These are phyloP conservation scores for Mantis religiosa DNA, from an alignment of 2,888 invertebrate genomes.

Conservation along the genomic window DNA sequence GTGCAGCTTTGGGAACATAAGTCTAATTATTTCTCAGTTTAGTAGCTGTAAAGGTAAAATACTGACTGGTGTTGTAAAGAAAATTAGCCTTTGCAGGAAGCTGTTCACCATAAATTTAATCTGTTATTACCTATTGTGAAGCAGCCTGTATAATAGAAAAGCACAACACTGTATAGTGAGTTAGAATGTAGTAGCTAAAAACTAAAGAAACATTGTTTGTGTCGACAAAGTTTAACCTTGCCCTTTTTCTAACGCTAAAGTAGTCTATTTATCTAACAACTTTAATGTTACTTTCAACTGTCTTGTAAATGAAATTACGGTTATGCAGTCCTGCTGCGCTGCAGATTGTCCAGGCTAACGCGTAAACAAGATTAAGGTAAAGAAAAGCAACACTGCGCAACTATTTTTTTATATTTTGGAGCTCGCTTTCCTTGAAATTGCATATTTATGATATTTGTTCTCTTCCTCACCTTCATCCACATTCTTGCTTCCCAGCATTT, in stretches of 20 bases:
- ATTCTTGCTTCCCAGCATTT: not conserved
- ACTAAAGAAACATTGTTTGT: not conserved
- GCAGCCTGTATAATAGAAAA: not conserved
- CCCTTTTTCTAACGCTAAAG: not conserved
- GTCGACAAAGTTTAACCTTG: not conserved
- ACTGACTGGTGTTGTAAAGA: too few relatives aligned
- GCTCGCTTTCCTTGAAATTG: not conserved
- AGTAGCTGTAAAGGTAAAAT: too few relatives aligned
- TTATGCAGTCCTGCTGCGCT: not conserved
- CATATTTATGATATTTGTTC: not conserved
- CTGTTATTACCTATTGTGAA: not conserved
- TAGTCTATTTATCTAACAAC: not conserved
- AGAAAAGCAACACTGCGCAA: not conserved
- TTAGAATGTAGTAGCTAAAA: not conserved
- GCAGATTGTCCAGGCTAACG: not conserved
- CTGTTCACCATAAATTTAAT: too few relatives aligned
- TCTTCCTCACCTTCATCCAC: not conserved
- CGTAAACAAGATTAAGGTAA: not conserved
- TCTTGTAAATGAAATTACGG: not conserved
- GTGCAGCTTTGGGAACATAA: too few relatives aligned
- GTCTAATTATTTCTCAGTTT: too few relatives aligned
- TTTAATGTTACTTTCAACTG: not conserved
- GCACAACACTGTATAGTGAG: not conserved
- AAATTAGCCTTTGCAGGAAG: too few relatives aligned
- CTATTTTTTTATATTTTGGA: not conserved